Percentiles rank a stretch among this genome's conserved stretches.
Evolutionary conservation across 2,888 invertebrate species (phyloP).

Genomic region (Capitulum mitella): DNA sequence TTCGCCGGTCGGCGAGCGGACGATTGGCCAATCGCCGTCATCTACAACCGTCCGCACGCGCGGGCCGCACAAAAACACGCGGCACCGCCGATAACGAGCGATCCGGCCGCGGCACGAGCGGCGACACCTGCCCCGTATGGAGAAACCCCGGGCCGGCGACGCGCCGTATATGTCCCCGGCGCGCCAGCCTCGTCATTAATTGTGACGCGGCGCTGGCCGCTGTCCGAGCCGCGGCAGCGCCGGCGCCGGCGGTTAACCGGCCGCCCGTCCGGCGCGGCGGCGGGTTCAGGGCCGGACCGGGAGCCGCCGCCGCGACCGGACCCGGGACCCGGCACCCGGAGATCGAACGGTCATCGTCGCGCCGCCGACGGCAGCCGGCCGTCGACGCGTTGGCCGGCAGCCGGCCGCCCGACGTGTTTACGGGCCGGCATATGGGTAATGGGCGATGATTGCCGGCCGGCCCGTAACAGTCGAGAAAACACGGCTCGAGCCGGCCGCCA

Average conservation of each 20-base stretch:
- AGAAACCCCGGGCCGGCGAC: neutral
- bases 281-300: too few species aligned
- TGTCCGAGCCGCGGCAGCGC: neutral
- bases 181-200: neutral
- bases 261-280: too few species aligned
- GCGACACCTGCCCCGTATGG: neutral
- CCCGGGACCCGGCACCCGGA: too few species aligned
- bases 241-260: too few species aligned
- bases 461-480: neutral
- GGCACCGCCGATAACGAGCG: neutral
- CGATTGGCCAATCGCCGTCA: neutral
- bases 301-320: too few species aligned
- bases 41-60: neutral
- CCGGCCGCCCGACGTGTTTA: too few species aligned
- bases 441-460: neutral
- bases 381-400: too few species aligned
- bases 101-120: neutral
- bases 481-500: conserved; percentile 1
- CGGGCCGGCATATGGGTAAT: too few species aligned
- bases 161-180: neutral
- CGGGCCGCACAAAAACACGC: neutral
- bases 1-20: neutral
- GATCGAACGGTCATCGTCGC: neutral
- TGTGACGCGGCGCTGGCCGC: neutral
- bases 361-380: too few species aligned